A percentile compares a stretch with the other conserved stretches of the same genome.
These are phyloP conservation scores for Bubo blakistoni DNA, from an alignment of 2,113 vertebrate genomes.

Conservation along the genomic window DNA sequence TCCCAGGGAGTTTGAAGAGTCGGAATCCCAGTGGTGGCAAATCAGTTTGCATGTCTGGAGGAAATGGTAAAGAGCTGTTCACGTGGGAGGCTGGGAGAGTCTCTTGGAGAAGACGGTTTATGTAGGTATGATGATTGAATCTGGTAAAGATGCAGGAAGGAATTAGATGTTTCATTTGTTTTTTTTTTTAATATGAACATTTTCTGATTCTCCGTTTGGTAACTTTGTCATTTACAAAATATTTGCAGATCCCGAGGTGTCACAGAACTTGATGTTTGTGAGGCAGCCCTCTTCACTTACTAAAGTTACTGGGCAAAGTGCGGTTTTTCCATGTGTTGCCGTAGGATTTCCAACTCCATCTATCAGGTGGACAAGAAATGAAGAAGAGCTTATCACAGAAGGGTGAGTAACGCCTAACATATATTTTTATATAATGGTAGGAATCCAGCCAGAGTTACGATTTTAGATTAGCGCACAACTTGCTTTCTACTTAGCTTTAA, in stretches of 20 bases:
- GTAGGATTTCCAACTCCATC: constrained; percentile 75
- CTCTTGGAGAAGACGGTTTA: accelerated
- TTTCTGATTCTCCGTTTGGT: neutral
- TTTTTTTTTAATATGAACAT: accelerated
- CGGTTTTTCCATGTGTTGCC: constrained; percentile 82
- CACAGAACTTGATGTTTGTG: constrained; percentile 77
- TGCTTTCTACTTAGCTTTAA: neutral
- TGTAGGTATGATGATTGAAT: neutral
- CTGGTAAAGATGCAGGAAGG: neutral
- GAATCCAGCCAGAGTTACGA: accelerated
- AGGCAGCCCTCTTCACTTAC: constrained; percentile 74
- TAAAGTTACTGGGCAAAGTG: constrained; percentile 75
- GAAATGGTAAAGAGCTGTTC: neutral
- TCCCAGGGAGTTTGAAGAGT: neutral
- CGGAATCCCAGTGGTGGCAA: neutral
- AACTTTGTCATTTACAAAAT: neutral
- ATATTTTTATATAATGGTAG: accelerated
- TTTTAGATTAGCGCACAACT: neutral
- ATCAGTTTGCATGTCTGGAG: neutral
- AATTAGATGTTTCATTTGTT: neutral
- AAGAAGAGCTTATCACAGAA: constrained; percentile 76
- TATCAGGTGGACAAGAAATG: constrained; percentile 80
- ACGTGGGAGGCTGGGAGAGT: neutral
- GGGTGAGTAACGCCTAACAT: constrained; percentile 71
- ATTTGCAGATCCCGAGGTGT: constrained; percentile 75